phyloP scores from a whole-genome alignment of 2,113 vertebrate genomes.

The Zapus hudsonius region DNA sequence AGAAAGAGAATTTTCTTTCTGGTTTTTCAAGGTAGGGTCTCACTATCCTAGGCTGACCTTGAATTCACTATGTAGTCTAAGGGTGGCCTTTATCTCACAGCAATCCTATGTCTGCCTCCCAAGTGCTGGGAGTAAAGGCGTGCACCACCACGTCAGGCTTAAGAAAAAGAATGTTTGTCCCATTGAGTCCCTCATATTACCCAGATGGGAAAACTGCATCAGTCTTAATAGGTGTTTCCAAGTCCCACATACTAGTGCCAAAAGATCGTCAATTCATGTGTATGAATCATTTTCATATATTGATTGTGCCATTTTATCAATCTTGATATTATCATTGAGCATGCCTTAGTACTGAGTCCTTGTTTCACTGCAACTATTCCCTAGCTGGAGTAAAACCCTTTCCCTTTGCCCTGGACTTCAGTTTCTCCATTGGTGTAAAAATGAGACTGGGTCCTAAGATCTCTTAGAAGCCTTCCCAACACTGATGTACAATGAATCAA shows the following conservation, averaged over 20 bases:
- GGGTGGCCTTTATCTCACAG: too few species aligned
- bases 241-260: neutral
- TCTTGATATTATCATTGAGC: neutral
- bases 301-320: neutral
- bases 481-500: neutral
- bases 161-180: constrained; percentile 1
- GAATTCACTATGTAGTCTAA: too few species aligned
- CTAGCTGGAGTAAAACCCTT: neutral
- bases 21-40: too few species aligned
- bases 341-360: neutral
- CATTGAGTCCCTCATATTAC: neutral
- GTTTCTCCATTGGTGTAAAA: neutral
- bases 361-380: neutral
- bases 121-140: too few species aligned
- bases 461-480: neutral
- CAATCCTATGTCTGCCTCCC: too few species aligned
- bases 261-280: neutral
- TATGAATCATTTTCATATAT: neutral
- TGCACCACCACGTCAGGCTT: too few species aligned
- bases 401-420: neutral
- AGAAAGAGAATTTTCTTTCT: too few species aligned
- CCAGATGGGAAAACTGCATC: neutral
- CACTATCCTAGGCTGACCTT: too few species aligned
- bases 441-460: neutral
- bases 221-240: neutral